A percentile compares a stretch with the other conserved stretches of the same genome.
phyloP scores from a whole-genome alignment of 2,888 invertebrate genomes.

The Anthoptus insignis region DNA sequence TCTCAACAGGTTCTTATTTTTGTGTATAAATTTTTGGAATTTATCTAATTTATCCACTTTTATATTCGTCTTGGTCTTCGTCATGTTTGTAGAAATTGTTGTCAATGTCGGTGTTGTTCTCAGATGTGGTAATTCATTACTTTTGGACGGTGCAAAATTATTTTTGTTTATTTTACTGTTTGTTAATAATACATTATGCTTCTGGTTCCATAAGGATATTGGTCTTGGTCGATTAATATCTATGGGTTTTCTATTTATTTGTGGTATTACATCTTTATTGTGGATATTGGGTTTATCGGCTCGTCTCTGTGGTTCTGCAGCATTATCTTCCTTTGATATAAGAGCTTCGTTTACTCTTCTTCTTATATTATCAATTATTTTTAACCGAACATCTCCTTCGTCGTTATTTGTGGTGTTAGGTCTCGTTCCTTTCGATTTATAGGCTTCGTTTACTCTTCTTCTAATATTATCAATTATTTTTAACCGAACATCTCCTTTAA shows the following conservation, averaged over 20 bases:
- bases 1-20: slow-evolving; percentile 51
- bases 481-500: slow-evolving; percentile 5
- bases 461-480: slow-evolving; percentile 23
- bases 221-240: slow-evolving; percentile 2
- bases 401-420: not conserved
- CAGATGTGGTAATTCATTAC: not conserved
- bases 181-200: not conserved
- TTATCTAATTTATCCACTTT: slow-evolving; percentile 44
- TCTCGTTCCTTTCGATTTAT: slow-evolving; percentile 1
- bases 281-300: not conserved
- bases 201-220: not conserved
- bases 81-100: not conserved
- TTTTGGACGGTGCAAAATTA: not conserved
- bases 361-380: not conserved
- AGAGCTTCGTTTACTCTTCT: slow-evolving; percentile 27
- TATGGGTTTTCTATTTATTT: no score
- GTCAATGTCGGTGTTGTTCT: not conserved
- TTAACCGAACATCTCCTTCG: slow-evolving; percentile 4
- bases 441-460: slow-evolving; percentile 24
- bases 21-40: slow-evolving; percentile 50
- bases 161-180: no score
- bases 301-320: slow-evolving; percentile 5
- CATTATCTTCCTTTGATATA: slow-evolving; percentile 8
- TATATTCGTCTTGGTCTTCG: not conserved
- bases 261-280: not conserved